Evolutionary conservation across 2,113 vertebrate species (phyloP), one percentile per base, ranked within the genome.

Genomic region (Megaleporinus macrocephalus): DNA sequence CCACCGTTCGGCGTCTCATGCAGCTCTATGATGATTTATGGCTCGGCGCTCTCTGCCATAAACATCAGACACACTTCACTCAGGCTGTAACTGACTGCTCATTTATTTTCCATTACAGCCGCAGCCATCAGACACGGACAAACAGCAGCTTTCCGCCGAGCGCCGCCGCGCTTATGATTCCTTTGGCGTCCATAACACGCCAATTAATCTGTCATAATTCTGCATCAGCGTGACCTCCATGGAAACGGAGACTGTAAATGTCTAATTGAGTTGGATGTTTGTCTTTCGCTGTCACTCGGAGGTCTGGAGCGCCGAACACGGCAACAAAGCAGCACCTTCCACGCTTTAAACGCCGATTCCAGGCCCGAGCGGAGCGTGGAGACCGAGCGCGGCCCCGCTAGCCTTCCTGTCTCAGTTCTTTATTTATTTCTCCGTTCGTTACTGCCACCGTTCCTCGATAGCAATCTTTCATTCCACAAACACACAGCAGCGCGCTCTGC

Each of bases 181-280:
- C 47, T 75, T 68, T 41, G 59, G 53, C 72, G 73, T 29, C 68
- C 63, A 29, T 80, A 24, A 87, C 87, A n/a, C 73, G 20, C 68
- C 90, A 92, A 93, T 90, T 90, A 87, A 88, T 92, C 88, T 87
- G 85, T 91, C 90, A 89, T 89, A 87, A 88, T 90, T 88, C 87
- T 86, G 84, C 87, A 81, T 86, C 77, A 86, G 26, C 30, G 53
- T 70, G 81, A 81, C 87, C 86, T 59, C 51, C 5, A 3, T 36
- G 57, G 57, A 81, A 24, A 65, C 49, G 30, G 55, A 49, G 1
- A 5, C 73, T 63, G 71, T 57, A 66, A 83, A 70, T 61, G 51
- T 77, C 86, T 72, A 75, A 89, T 86, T 91, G 89, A 89, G 89
- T 91, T 90, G 91, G 62, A 65, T 20, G 18, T 41, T 68, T 33